These are phyloP conservation scores for Vireo altiloquus DNA, from an alignment of 2,113 vertebrate species.

Conservation along the genomic window DNA sequence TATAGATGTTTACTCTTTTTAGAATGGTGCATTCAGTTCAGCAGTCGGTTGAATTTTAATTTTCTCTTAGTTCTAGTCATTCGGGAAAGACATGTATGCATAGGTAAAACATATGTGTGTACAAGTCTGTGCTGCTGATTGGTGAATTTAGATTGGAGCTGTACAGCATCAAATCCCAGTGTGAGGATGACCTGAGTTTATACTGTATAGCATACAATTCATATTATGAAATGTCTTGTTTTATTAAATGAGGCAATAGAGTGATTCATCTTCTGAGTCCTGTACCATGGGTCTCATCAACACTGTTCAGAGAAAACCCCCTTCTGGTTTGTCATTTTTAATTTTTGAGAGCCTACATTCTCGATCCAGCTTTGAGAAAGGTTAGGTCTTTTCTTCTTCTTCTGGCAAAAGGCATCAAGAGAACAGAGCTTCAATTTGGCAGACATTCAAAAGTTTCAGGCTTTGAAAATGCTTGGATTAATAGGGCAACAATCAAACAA, in stretches of 20 bases:
- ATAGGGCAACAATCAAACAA: neutral
- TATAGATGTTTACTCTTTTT: neutral
- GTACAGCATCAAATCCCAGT: neutral
- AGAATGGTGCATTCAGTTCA: neutral
- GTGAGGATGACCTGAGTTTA: neutral
- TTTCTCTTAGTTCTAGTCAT: neutral
- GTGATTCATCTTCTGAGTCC: neutral
- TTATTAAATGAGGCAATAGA: neutral
- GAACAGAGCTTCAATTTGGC: neutral
- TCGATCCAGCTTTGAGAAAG: neutral
- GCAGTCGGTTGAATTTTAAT: neutral
- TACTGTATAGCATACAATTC: neutral
- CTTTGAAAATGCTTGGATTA: slow-evolving; percentile 14
- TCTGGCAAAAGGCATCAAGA: neutral
- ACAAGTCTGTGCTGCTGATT: neutral
- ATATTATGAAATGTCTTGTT: neutral
- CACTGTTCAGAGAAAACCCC: neutral
- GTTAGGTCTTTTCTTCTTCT: neutral
- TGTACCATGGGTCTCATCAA: neutral
- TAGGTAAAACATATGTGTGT: neutral
- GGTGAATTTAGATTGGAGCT: neutral
- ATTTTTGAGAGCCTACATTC: neutral
- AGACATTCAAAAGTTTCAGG: neutral
- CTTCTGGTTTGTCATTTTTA: neutral
- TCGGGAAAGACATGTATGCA: neutral